phyloP scores from a whole-genome alignment of 2,797 vertebrate species.

The Apogon hyalosoma region DNA sequence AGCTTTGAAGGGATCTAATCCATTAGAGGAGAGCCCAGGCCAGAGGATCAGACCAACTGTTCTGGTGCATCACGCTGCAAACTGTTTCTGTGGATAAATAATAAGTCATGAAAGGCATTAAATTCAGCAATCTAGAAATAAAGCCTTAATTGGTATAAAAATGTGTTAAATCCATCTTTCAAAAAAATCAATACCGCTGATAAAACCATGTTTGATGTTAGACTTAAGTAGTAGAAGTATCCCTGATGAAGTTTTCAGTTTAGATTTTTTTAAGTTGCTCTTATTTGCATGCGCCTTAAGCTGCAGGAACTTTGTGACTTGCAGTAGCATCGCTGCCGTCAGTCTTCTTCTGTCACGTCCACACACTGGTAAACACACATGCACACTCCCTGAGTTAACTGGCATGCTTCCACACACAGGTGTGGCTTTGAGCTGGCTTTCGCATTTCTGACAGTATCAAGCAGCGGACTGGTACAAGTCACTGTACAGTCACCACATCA shows the following conservation, averaged over 20 bases:
- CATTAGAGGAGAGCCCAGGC: conserved; percentile 10
- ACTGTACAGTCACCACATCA: conserved; percentile 26
- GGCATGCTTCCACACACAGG: conserved; percentile 76
- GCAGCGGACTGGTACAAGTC: conserved; percentile 10
- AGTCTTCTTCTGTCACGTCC: conserved; percentile 28
- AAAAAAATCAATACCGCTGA: too few relatives aligned
- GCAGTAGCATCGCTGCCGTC: conserved; percentile 25
- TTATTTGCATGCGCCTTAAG: too few relatives aligned
- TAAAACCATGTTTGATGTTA: too few relatives aligned
- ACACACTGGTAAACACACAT: conserved; percentile 53
- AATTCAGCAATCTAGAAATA: too few relatives aligned
- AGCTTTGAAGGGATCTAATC: conserved; percentile 32
- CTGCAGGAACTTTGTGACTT: too few relatives aligned
- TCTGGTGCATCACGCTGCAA: conserved; percentile 5
- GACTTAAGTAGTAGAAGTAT: too few relatives aligned
- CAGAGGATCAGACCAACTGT: conserved; percentile 6
- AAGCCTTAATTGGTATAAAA: too few relatives aligned
- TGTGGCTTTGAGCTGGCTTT: conserved; percentile 70
- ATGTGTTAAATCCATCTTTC: too few relatives aligned
- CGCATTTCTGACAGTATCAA: conserved; percentile 36
- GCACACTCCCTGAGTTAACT: conserved; percentile 75
- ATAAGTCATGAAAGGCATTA: too few relatives aligned
- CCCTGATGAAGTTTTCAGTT: too few relatives aligned
- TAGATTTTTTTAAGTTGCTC: too few relatives aligned
- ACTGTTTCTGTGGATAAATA: not conserved